Percentiles rank a stretch among this genome's conserved stretches.
Evolutionary conservation across 2,797 vertebrate genomes (phyloP).

Genomic region (Myotis daubentonii): DNA sequence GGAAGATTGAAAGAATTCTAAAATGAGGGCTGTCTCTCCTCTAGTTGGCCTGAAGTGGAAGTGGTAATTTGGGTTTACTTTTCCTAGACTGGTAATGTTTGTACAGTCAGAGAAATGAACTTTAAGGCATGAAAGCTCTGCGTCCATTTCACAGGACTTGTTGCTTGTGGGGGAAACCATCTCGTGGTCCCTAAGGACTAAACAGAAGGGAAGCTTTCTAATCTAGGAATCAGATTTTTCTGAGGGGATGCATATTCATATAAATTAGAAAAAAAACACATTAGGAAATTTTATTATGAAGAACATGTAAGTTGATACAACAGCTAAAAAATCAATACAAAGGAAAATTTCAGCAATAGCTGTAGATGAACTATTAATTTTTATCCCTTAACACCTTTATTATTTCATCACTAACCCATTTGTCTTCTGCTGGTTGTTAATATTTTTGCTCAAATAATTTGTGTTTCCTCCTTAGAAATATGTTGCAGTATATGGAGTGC

Average conservation of each 20-base stretch:
- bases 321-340: slow-evolving; percentile 39
- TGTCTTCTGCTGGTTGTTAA: background rate
- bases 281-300: slow-evolving; percentile 44
- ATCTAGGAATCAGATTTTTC: slow-evolving; percentile 43
- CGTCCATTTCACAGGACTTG: background rate
- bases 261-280: slow-evolving; percentile 26
- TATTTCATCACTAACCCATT: slow-evolving; percentile 10
- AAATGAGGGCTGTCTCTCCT: slow-evolving; percentile 36
- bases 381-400: background rate
- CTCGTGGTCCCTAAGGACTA: background rate
- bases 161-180: background rate
- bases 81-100: slow-evolving; percentile 7
- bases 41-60: background rate
- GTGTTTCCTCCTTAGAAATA: slow-evolving; percentile 11
- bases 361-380: slow-evolving; percentile 30
- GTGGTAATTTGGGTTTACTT: slow-evolving; percentile 49
- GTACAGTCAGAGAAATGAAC: slow-evolving; percentile 33
- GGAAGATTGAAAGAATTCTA: slow-evolving; percentile 46
- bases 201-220: slow-evolving; percentile 51
- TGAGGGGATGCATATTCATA: slow-evolving; percentile 21
- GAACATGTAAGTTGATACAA: background rate
- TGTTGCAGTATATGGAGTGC: background rate
- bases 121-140: slow-evolving; percentile 22
- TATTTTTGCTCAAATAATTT: slow-evolving; percentile 49
- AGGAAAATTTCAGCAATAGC: slow-evolving; percentile 47